phyloP scores from a whole-genome alignment of 2,888 invertebrate species.

The Digitonthophagus gazella region DNA sequence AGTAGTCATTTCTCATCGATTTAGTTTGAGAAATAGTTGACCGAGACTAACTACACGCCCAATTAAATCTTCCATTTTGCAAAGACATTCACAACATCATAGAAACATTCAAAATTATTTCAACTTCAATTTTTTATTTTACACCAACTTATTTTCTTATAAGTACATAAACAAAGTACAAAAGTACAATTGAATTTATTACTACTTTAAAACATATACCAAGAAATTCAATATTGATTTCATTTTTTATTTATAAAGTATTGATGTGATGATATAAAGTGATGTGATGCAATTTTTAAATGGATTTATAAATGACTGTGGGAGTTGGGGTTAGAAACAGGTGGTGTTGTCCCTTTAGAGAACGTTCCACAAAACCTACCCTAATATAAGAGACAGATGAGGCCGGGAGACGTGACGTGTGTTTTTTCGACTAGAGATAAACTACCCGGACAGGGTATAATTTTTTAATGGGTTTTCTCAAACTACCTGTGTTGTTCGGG shows the following conservation, averaged over 20 bases:
- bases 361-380: constrained; percentile 25
- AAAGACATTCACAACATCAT: not conserved
- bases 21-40: not conserved
- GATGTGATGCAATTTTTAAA: constrained; percentile 25
- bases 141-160: no score
- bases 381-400: constrained; percentile 27
- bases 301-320: constrained; percentile 27
- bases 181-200: no score
- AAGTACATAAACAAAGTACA: no score
- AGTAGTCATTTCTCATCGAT: not conserved
- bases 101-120: not conserved
- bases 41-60: not conserved
- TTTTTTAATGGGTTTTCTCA: constrained; percentile 27
- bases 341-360: constrained; percentile 23
- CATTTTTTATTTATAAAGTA: not conserved
- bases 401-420: constrained; percentile 25
- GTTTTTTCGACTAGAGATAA: constrained; percentile 26
- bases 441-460: constrained; percentile 25
- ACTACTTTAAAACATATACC: no score
- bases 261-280: not conserved
- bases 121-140: no score
- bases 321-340: constrained; percentile 23
- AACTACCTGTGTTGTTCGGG: constrained; percentile 25
- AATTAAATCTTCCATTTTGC: not conserved
- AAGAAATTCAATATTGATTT: not conserved